Base-by-base conservation (phyloP, 2,113 vertebrate species). In the Jaculus jaculus region DNA sequence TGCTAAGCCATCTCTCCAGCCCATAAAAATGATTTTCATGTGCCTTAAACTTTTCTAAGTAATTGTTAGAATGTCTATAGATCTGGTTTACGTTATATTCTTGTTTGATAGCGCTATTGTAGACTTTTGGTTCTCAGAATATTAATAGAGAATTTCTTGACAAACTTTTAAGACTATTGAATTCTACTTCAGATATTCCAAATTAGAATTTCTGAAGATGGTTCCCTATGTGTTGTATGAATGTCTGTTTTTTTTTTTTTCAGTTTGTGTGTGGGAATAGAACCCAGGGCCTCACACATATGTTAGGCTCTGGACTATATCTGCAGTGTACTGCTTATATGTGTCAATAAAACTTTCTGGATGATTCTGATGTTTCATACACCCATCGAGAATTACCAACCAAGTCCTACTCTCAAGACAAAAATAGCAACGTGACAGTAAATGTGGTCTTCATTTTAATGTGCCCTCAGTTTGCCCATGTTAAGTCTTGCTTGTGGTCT, bases 1-100 rank as follows among this genome's bases (percentile, higher is more conserved):
- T n/a, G n/a, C n/a, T n/a, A n/a, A n/a, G n/a, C n/a, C n/a, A n/a
- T n/a, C n/a, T n/a, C n/a, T n/a, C n/a, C n/a, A n/a, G n/a, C n/a
- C n/a, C n/a, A n/a, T n/a, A n/a, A 65, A 65, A 66, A 28, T 58
- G 23, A 26, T 87, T 83, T 68, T 58, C 28, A 71, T 11, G 2
- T 79, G 2, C n/a, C n/a, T 73, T 54, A 66, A 83, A 65, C 54
- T 79, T 96, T 84, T 89, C 54, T 32, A 89, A 77, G 39, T 88
- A 75, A 81, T 58, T 81, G 54, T 39, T 80, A 86, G 69, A 84
- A 93, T 34, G 66, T 7, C 79, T 78, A 84, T 3, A 2, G 69
- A 16, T 30, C 0, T 80, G 51, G 7, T 54, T 78, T 65, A 61
- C 20, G 21, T 90, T 65, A 2, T 54, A 65, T 79, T 93, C 86